Conservation (phyloP, 2,888 invertebrate species). For the Danaus chrysippus region DNA sequence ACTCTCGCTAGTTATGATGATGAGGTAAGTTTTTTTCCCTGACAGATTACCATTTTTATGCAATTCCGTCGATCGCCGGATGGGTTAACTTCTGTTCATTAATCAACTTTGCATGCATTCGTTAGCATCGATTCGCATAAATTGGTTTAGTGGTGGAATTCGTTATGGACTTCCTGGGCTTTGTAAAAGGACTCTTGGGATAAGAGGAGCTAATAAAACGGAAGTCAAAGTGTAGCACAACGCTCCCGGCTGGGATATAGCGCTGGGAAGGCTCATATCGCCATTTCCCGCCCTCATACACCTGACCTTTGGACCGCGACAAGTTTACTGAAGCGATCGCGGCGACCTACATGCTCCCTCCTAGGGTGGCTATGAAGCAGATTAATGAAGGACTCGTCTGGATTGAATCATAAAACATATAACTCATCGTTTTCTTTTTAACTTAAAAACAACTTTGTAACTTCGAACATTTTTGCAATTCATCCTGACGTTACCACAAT, state of each 20-base stretch:
- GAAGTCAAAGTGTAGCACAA: conserved; percentile 56
- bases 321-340: conserved; percentile 72
- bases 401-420: background rate
- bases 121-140: conserved; percentile 58
- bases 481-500: background rate
- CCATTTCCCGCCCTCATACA: conserved; percentile 74
- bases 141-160: conserved; percentile 40
- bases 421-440: background rate
- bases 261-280: conserved; percentile 57
- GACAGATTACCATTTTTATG: conserved; percentile 41
- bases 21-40: conserved; percentile 81
- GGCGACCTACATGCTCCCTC: conserved; percentile 70
- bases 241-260: conserved; percentile 43
- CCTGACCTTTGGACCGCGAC: conserved; percentile 76
- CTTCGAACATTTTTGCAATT: background rate
- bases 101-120: conserved; percentile 52
- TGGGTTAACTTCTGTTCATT: conserved; percentile 49
- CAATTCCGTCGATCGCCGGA: conserved; percentile 43
- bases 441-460: background rate
- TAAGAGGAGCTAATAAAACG: conserved; percentile 59
- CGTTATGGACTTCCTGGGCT: conserved; percentile 25
- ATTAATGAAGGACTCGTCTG: conserved; percentile 15
- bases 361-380: conserved; percentile 30
- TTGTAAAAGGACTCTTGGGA: conserved; percentile 5
- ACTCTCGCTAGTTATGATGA: conserved; percentile 96